These are phyloP conservation scores for Incurvaria masculella DNA, from an alignment of 2,888 invertebrate genomes.

Conservation along the genomic window DNA sequence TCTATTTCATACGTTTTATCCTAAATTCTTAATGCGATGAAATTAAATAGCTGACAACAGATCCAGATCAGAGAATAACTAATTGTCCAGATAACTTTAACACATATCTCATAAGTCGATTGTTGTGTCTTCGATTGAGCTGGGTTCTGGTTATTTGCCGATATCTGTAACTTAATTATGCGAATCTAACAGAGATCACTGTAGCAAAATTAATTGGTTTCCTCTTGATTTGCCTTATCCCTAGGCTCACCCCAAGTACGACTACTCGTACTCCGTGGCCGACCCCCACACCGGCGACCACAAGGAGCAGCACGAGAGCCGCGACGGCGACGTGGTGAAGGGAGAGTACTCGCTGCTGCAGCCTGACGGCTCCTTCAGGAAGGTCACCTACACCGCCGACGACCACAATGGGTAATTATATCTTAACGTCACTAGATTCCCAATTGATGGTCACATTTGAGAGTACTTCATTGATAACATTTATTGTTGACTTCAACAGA, in stretches of 20 bases:
- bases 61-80: too few relatives aligned
- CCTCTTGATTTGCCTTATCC: neutral
- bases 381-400: slow-evolving; percentile 52
- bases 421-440: too few relatives aligned
- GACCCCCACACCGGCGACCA: slow-evolving; percentile 53
- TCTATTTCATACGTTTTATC: too few relatives aligned
- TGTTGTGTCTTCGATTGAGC: slow-evolving; percentile 2
- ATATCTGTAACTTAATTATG: slow-evolving; percentile 1
- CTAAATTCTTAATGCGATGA: too few relatives aligned
- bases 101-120: neutral
- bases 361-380: slow-evolving; percentile 50
- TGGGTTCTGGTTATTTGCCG: neutral
- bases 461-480: too few relatives aligned
- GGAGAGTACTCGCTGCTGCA: slow-evolving; percentile 50
- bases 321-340: slow-evolving; percentile 46
- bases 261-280: slow-evolving; percentile 50
- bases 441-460: too few relatives aligned
- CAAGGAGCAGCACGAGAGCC: slow-evolving; percentile 48
- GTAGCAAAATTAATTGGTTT: neutral
- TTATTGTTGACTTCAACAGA: too few relatives aligned
- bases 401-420: slow-evolving; percentile 49
- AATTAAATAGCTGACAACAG: too few relatives aligned
- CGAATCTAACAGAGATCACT: neutral
- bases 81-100: neutral
- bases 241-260: slow-evolving; percentile 50